phyloP scores from a whole-genome alignment of 2,113 vertebrate species.

The Spea multiplicata region DNA sequence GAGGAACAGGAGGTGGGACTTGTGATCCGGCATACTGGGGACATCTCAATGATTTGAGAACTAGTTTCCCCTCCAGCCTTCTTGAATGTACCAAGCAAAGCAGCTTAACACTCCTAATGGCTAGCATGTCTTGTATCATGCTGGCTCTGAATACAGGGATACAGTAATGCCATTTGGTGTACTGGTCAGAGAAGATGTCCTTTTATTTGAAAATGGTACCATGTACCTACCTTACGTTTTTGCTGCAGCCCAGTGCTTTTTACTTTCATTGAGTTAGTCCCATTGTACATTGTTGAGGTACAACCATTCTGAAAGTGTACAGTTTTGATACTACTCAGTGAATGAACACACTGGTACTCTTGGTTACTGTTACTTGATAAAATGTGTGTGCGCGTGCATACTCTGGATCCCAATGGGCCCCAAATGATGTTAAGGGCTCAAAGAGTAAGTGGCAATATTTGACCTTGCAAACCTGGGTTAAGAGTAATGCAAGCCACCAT shows the following conservation, averaged over 20 bases:
- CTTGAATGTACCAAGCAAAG: conserved; percentile 23
- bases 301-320: neutral
- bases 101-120: conserved; percentile 29
- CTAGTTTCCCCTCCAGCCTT: neutral
- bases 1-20: conserved; percentile 30
- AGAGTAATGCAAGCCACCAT: neutral
- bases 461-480: neutral
- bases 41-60: conserved; percentile 10
- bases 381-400: neutral
- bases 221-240: conserved; percentile 37
- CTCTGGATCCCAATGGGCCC: neutral
- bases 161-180: conserved; percentile 38
- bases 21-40: conserved; percentile 13
- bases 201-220: conserved; percentile 38
- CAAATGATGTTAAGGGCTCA: neutral
- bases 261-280: neutral
- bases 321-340: conserved; percentile 2
- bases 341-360: conserved; percentile 31
- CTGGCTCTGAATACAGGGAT: conserved; percentile 37
- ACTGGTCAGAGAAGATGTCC: conserved; percentile 41
- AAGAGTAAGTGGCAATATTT: neutral
- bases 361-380: neutral
- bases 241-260: conserved; percentile 15
- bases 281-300: neutral
- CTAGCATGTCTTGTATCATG: conserved; percentile 9